Percentiles rank a stretch among this genome's conserved stretches.
phyloP scores from a whole-genome alignment of 2,113 vertebrate genomes.

The Xiphophorus hellerii region DNA sequence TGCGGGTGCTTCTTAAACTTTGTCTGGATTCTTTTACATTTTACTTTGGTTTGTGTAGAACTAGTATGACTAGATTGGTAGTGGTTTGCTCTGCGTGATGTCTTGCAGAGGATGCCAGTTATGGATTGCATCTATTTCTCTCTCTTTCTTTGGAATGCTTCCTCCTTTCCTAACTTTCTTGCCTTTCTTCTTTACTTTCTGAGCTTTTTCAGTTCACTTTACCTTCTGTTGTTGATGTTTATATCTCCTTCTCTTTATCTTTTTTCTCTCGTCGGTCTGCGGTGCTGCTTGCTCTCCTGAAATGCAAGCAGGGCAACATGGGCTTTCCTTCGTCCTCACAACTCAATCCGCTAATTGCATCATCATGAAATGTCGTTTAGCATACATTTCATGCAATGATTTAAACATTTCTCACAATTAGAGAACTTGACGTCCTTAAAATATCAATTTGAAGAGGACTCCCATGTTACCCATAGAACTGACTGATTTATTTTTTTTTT shows the following conservation, averaged over 20 bases:
- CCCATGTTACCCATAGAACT: slow-evolving; percentile 61
- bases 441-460: slow-evolving; percentile 24
- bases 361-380: background rate
- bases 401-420: background rate
- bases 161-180: slow-evolving; percentile 36
- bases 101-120: slow-evolving; percentile 76
- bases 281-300: slow-evolving; percentile 69
- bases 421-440: background rate
- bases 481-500: slow-evolving; percentile 40
- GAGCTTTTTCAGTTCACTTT: slow-evolving; percentile 56
- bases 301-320: slow-evolving; percentile 73
- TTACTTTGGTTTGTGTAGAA: slow-evolving; percentile 62
- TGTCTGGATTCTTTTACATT: slow-evolving; percentile 48
- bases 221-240: slow-evolving; percentile 69
- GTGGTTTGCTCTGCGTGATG: slow-evolving; percentile 75
- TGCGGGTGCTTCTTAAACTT: slow-evolving; percentile 75
- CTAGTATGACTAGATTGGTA: slow-evolving; percentile 64
- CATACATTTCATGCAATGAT: background rate
- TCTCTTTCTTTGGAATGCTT: slow-evolving; percentile 75
- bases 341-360: background rate
- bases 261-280: slow-evolving; percentile 58
- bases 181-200: slow-evolving; percentile 42
- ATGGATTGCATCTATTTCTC: slow-evolving; percentile 73
- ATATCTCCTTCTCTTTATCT: slow-evolving; percentile 63
- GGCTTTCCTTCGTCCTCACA: slow-evolving; percentile 31